Conservation (phyloP, 2,888 invertebrate genomes). For the Coleophora flavipennella region DNA sequence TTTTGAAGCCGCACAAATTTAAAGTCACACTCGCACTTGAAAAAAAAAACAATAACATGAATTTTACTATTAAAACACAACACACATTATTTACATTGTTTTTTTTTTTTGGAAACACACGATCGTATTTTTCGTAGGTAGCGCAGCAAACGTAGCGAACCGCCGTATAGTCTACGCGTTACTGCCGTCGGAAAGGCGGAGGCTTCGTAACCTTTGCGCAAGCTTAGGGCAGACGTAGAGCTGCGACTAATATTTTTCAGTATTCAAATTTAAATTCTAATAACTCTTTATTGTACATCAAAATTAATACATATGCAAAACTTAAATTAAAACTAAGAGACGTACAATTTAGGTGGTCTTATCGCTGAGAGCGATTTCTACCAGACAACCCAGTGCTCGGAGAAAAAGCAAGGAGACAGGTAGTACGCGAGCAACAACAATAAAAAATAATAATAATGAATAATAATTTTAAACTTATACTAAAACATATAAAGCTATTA, state of each 20-base stretch:
- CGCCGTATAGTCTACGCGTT: conserved; percentile 11
- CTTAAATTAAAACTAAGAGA: no score
- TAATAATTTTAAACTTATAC: no score
- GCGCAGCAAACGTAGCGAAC: conserved; percentile 5
- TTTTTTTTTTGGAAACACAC: not conserved
- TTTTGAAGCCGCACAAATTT: conserved; percentile 9
- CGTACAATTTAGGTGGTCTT: no score
- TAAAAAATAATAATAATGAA: no score
- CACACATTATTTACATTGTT: conserved; percentile 7
- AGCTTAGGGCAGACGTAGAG: conserved; percentile 27
- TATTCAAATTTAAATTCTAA: no score
- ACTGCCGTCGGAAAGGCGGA: conserved; percentile 10
- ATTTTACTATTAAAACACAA: not conserved
- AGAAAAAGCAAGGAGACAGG: no score
- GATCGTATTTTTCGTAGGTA: conserved; percentile 1
- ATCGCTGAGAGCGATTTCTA: no score
- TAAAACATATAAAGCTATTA: no score
- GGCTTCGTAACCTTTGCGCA: conserved; percentile 29
- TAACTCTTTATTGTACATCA: no score
- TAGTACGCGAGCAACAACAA: no score
- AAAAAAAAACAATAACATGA: not conserved
- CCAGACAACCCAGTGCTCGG: no score
- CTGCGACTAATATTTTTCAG: conserved; percentile 14
- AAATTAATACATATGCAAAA: no score
- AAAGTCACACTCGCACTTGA: not conserved